Evolutionary conservation across 2,888 invertebrate genomes (phyloP).

Genomic region (Habroteleia sp.): DNA sequence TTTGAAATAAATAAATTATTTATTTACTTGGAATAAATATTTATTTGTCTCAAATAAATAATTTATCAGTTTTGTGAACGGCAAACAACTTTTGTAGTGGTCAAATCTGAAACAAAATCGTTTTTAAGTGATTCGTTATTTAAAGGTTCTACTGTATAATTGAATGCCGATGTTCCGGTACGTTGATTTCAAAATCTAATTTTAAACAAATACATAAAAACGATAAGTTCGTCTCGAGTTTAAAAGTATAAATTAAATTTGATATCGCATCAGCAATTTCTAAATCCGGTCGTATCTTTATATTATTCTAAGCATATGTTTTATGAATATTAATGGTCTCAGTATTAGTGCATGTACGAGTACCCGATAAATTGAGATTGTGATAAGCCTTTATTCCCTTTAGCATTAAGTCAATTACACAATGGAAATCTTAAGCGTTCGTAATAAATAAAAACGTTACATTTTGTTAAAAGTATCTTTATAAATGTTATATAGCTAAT

Average conservation of each 20-base stretch:
- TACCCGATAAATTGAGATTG: conserved; percentile 51
- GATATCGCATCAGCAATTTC: conserved; percentile 44
- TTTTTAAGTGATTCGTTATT: no score
- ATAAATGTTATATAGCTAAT: conserved; percentile 43
- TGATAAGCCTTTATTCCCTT: conserved; percentile 63
- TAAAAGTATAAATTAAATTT: conserved; percentile 38
- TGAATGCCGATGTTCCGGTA: no score
- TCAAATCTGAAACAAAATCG: no score
- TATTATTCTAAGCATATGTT: conserved; percentile 61
- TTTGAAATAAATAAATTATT: no score
- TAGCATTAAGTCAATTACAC: conserved; percentile 60
- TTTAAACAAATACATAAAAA: conserved; percentile 25
- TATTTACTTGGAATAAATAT: no score
- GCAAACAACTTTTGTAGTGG: no score
- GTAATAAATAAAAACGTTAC: conserved; percentile 59
- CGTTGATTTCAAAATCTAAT: no score
- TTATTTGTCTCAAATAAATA: no score
- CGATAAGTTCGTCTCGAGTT: conserved; percentile 12
- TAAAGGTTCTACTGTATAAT: no score
- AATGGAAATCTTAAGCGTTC: conserved; percentile 58
- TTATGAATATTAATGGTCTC: conserved; percentile 59
- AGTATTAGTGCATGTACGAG: conserved; percentile 45
- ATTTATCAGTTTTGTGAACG: no score
- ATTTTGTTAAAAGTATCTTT: conserved; percentile 59
- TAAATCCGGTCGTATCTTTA: conserved; percentile 54